These are phyloP conservation scores for Calameuta pallipes DNA, from an alignment of 2,888 invertebrate species.

Conservation along the genomic window DNA sequence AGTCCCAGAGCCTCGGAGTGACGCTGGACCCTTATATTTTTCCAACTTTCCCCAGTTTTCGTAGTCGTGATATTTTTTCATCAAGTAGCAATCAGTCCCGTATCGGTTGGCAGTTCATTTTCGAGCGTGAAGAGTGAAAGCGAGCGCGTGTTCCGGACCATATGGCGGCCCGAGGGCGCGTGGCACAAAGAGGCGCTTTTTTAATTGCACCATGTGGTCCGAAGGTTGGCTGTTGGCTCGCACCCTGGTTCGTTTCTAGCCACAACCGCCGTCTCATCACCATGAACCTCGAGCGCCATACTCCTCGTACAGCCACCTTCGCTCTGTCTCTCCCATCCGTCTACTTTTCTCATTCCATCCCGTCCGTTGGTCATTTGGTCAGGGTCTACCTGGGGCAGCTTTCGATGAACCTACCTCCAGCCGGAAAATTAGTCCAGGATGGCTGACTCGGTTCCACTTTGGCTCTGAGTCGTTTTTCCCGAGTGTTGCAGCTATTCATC, in stretches of 20 bases:
- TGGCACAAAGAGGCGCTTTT: constrained; percentile 53
- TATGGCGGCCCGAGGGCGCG: constrained; percentile 54
- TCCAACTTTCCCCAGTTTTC: not conserved
- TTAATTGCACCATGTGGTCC: constrained; percentile 63
- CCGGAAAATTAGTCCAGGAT: not conserved
- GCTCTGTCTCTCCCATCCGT: not conserved
- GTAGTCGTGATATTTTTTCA: not conserved
- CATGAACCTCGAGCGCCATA: not conserved
- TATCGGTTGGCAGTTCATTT: constrained; percentile 24
- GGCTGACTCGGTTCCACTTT: not conserved
- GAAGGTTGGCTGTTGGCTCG: constrained; percentile 18
- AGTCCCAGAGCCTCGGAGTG: not conserved
- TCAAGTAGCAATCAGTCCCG: constrained; percentile 17
- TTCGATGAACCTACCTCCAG: constrained; percentile 1
- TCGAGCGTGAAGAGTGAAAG: constrained; percentile 3
- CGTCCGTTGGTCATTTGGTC: not conserved
- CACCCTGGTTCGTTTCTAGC: constrained; percentile 46
- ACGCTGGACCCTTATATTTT: not conserved
- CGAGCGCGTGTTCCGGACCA: constrained; percentile 34
- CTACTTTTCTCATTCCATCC: not conserved
- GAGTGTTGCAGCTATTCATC: constrained; percentile 18
- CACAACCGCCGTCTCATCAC: constrained; percentile 51
- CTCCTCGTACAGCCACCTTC: not conserved
- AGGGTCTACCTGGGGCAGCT: not conserved
- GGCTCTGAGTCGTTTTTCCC: constrained; percentile 3